Evolutionary conservation across 30 jellyfish, hydroid and myxozoan genomes (phyloP).

Genomic region (Aurelia coerulea): DNA sequence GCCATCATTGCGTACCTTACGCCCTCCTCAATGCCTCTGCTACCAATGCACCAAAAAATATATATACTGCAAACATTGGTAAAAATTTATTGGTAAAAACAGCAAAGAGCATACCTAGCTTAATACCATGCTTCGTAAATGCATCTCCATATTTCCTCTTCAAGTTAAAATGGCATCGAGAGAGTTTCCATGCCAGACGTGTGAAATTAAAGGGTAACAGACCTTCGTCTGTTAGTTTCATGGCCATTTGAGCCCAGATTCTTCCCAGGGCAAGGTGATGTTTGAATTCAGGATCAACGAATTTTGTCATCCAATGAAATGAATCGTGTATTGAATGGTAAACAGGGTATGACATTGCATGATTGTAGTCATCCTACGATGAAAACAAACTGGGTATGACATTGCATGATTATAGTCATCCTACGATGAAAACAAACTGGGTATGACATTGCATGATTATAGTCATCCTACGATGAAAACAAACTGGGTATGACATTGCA

Average conservation of each 20-base stretch:
- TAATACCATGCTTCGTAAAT: conserved; percentile 22
- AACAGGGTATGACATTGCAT: conserved; percentile 69
- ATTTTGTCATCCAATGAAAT: conserved; percentile 60
- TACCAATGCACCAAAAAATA: too few species aligned
- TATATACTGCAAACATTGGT: too few species aligned
- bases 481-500: conserved; percentile 71
- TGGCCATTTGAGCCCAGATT: conserved; percentile 64
- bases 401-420: conserved; percentile 50
- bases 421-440: conserved; percentile 52
- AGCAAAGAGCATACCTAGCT: conserved; percentile 24
- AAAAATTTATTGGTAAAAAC: neutral
- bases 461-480: conserved; percentile 35
- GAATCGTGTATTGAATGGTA: conserved; percentile 85
- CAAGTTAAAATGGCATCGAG: conserved; percentile 40
- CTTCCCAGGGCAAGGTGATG: conserved; percentile 72
- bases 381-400: too few species aligned
- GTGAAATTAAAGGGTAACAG: conserved; percentile 76
- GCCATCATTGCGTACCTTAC: too few species aligned
- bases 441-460: conserved; percentile 60
- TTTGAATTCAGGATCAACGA: conserved; percentile 70
- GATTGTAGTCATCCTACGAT: conserved; percentile 57
- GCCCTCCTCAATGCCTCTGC: too few species aligned
- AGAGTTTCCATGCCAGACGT: conserved; percentile 51
- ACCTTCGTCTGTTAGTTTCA: conserved; percentile 48
- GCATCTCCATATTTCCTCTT: conserved; percentile 27